Conservation (phyloP, 2,113 vertebrate genomes). For the Balaeniceps rex region DNA sequence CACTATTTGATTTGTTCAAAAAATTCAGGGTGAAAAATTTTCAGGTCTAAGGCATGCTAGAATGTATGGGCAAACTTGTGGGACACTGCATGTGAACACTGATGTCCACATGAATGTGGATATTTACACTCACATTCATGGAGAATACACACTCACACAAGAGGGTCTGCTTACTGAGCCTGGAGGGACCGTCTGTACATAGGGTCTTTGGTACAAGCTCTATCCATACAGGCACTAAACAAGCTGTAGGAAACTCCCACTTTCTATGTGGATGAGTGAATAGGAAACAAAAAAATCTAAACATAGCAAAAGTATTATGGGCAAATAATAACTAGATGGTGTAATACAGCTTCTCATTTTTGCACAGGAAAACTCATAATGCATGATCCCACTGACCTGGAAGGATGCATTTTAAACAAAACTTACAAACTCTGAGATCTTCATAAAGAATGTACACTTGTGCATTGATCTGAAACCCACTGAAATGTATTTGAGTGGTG, state of each 20-base stretch:
- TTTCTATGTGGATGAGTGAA: background rate
- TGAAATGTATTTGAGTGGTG: background rate
- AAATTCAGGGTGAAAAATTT: background rate
- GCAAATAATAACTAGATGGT: background rate
- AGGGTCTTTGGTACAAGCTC: background rate
- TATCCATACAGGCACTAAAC: background rate
- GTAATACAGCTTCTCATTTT: background rate
- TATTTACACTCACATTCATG: background rate
- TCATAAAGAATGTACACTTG: background rate
- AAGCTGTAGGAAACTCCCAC: background rate
- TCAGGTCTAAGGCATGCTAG: background rate
- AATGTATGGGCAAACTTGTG: background rate
- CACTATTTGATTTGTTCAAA: background rate
- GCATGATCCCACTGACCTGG: background rate
- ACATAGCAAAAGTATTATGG: background rate
- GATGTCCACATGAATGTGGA: background rate
- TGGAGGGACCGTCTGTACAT: fast-evolving
- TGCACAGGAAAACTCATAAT: background rate
- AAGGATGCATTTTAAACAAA: background rate
- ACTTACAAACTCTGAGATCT: background rate
- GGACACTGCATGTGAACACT: background rate
- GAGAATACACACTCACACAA: background rate
- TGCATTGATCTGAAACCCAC: background rate
- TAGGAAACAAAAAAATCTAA: background rate
- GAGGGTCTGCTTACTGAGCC: background rate